A percentile compares a stretch with the other conserved stretches of the same genome.
Evolutionary conservation across 2,797 vertebrate species (phyloP).

Genomic region (Liparis tanakae): DNA sequence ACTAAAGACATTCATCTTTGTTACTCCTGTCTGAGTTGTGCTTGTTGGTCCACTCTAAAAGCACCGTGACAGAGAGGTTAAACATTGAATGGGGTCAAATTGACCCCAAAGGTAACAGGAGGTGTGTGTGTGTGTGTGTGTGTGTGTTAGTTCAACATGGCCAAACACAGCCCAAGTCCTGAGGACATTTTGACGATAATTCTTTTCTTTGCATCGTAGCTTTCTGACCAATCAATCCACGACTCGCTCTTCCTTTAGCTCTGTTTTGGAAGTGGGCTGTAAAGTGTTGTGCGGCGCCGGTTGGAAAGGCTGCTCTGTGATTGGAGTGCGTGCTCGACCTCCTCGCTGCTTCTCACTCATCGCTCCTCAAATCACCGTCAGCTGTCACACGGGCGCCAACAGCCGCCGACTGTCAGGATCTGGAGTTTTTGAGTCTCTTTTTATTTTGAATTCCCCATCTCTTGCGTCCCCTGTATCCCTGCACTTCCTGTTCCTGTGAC

Average conservation of each 20-base stretch:
- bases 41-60: too few species aligned
- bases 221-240: background rate
- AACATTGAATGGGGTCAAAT: too few species aligned
- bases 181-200: background rate
- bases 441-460: too few species aligned
- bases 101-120: too few species aligned
- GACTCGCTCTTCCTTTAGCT: background rate
- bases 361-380: conserved; percentile 47
- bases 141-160: background rate
- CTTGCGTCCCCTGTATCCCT: too few species aligned
- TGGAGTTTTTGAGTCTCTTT: too few species aligned
- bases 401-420: background rate
- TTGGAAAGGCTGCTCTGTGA: conserved; percentile 33
- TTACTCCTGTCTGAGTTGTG: too few species aligned
- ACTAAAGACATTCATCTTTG: too few species aligned
- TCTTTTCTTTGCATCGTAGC: background rate
- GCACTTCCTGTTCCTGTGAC: too few species aligned
- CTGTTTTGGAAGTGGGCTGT: background rate
- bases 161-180: background rate
- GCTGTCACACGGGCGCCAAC: conserved; percentile 30
- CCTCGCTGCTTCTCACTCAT: conserved; percentile 53
- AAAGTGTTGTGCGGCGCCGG: conserved; percentile 8
- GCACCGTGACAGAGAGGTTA: too few species aligned
- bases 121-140: too few species aligned
- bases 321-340: conserved; percentile 27